phyloP scores from a whole-genome alignment of 1,140 invertebrate genomes.

The Drosophila mojavensis region DNA sequence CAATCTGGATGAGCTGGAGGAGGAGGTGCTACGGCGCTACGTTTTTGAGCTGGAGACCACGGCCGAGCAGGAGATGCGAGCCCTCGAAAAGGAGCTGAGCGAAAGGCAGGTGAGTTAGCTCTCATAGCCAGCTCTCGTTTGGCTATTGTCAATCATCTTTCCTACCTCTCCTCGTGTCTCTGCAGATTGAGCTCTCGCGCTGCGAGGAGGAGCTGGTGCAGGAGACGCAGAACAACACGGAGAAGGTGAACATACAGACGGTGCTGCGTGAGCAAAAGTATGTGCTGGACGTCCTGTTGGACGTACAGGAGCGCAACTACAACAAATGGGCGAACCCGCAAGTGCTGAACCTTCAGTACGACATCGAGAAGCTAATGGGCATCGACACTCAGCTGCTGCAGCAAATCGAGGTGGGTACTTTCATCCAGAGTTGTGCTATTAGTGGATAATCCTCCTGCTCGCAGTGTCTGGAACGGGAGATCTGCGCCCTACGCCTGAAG shows the following conservation, averaged over 20 bases:
- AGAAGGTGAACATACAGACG: constrained; percentile 86
- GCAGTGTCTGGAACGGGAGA: constrained; percentile 77
- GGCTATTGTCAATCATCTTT: not conserved
- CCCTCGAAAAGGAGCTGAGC: constrained; percentile 73
- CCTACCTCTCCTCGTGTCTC: not conserved
- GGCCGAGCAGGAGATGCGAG: constrained; percentile 84
- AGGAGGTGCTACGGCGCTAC: constrained; percentile 85
- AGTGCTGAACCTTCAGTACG: constrained; percentile 70
- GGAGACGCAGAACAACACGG: constrained; percentile 85
- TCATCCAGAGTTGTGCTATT: not conserved
- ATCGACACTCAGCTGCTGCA: constrained; percentile 75
- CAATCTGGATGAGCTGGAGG: constrained; percentile 86
- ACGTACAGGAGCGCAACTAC: constrained; percentile 82
- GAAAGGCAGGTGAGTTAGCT: constrained; percentile 40
- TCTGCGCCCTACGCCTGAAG: constrained; percentile 74
- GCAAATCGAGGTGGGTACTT: constrained; percentile 80
- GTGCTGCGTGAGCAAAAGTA: constrained; percentile 86
- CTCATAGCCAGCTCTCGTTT: not conserved
- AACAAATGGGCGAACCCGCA: constrained; percentile 69
- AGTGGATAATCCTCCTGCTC: not conserved
- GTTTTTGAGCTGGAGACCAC: constrained; percentile 85
- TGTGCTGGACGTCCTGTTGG: constrained; percentile 84
- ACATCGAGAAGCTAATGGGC: constrained; percentile 80
- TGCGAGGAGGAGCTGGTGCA: constrained; percentile 79
- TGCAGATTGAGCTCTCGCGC: constrained; percentile 70